phyloP scores from a whole-genome alignment of 2,888 invertebrate genomes.

The Lycophotia porphyrea region DNA sequence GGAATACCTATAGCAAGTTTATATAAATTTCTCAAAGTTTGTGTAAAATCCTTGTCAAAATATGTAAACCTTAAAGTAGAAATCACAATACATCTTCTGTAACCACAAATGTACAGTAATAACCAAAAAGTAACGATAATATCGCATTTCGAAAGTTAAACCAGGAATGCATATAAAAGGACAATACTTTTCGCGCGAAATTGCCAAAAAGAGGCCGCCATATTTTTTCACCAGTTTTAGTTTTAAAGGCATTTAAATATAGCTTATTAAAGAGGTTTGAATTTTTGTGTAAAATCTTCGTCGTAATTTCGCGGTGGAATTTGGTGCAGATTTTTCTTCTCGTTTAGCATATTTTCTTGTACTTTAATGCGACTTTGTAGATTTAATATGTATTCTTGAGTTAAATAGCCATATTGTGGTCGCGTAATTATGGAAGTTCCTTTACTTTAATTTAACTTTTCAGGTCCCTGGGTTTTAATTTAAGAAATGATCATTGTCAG shows the following conservation, averaged over 20 bases:
- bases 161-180: slow-evolving; percentile 47
- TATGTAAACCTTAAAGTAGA: neutral
- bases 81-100: slow-evolving; percentile 1
- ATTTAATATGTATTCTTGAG: slow-evolving; percentile 49
- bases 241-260: slow-evolving; percentile 70
- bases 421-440: slow-evolving; percentile 23
- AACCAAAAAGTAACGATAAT: slow-evolving; percentile 30
- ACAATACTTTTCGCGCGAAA: slow-evolving; percentile 63
- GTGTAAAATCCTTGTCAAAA: neutral
- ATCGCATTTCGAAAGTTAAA: slow-evolving; percentile 26
- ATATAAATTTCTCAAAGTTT: neutral
- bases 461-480: neutral
- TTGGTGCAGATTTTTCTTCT: slow-evolving; percentile 62
- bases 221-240: slow-evolving; percentile 50
- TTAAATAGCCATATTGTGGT: slow-evolving; percentile 14
- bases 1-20: neutral
- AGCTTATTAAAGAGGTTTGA: slow-evolving; percentile 76
- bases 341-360: slow-evolving; percentile 62
- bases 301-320: slow-evolving; percentile 69
- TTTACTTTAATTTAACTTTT: neutral
- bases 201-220: slow-evolving; percentile 63
- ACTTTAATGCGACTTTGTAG: slow-evolving; percentile 52
- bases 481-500: neutral
- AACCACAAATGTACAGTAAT: slow-evolving; percentile 30
- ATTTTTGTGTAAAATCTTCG: slow-evolving; percentile 71